Evolutionary conservation across 2,888 invertebrate genomes (phyloP).

Genomic region (Bellardia bayeri): DNA sequence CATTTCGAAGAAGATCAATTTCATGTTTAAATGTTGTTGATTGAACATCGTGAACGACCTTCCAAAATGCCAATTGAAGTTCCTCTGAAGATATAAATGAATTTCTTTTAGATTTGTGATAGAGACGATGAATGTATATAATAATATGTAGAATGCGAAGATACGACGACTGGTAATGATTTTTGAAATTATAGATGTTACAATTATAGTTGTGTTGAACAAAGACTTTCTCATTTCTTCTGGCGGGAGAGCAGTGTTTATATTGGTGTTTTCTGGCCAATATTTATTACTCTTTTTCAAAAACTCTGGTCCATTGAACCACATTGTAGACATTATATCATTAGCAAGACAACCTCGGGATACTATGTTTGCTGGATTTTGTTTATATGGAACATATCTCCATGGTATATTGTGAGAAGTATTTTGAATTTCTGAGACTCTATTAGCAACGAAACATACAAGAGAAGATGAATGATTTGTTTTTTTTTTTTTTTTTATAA

Average conservation of each 20-base stretch:
- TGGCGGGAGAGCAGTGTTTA: background rate
- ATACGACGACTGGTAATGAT: background rate
- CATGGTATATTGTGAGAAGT: background rate
- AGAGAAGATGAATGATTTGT: constrained; percentile 1
- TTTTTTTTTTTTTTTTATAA: too few relatives aligned
- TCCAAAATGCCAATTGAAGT: background rate
- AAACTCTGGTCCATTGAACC: background rate
- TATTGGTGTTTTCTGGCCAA: background rate
- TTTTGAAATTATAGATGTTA: background rate
- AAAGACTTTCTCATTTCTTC: background rate
- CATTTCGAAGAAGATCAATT: background rate
- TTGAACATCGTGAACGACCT: background rate
- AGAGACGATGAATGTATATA: constrained; percentile 34
- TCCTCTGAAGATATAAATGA: constrained; percentile 7
- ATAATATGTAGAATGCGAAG: constrained; percentile 16
- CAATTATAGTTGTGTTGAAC: constrained; percentile 16
- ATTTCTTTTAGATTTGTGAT: constrained; percentile 38
- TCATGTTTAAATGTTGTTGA: too few relatives aligned
- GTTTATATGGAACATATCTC: background rate
- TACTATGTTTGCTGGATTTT: background rate
- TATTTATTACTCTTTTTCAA: background rate
- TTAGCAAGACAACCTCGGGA: background rate
- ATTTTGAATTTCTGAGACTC: constrained; percentile 18
- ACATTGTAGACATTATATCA: background rate
- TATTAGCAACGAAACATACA: constrained; percentile 13